phyloP scores from a whole-genome alignment of 2,888 invertebrate genomes.

The Drosophila leonis region DNA sequence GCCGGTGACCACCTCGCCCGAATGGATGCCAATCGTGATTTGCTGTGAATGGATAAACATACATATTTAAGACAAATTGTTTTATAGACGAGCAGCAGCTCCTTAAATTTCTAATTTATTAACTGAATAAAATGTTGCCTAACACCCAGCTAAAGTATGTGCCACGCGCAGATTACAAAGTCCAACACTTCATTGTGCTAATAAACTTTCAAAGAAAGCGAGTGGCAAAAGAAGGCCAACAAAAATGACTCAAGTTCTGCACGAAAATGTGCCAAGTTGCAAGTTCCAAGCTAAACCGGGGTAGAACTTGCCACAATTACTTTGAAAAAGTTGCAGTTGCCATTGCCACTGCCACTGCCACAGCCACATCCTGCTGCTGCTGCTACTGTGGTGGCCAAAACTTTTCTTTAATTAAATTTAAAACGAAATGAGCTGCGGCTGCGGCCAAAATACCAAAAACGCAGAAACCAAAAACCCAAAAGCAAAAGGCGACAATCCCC shows the following conservation, averaged over 20 bases:
- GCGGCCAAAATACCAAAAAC: conserved; percentile 14
- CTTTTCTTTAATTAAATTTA: conserved; percentile 79
- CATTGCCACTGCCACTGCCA: conserved; percentile 23
- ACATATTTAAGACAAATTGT: conserved; percentile 1
- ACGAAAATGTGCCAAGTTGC: conserved; percentile 46
- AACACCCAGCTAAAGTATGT: conserved; percentile 24
- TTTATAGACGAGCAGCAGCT: conserved; percentile 1
- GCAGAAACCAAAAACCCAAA: conserved; percentile 19
- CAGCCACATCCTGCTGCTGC: conserved; percentile 1
- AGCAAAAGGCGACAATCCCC: conserved; percentile 21
- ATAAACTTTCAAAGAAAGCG: conserved; percentile 57
- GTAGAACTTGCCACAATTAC: conserved; percentile 78
- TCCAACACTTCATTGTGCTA: conserved; percentile 70
- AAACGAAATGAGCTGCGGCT: conserved; percentile 73
- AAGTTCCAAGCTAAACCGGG: conserved; percentile 42
- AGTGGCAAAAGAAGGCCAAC: conserved; percentile 26
- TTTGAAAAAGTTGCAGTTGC: conserved; percentile 70
- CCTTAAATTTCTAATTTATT: conserved; percentile 25
- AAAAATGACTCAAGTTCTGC: conserved; percentile 40
- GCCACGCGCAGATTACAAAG: conserved; percentile 32
- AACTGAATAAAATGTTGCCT: conserved; percentile 27
- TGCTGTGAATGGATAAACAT: conserved; percentile 86
- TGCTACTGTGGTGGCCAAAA: conserved; percentile 49
- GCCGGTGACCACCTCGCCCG: conserved; percentile 97
- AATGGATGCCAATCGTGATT: conserved; percentile 97